Percentiles rank a stretch among this genome's conserved stretches.
These are phyloP conservation scores for Rhingia campestris DNA, from an alignment of 2,888 invertebrate genomes.

Conservation along the genomic window DNA sequence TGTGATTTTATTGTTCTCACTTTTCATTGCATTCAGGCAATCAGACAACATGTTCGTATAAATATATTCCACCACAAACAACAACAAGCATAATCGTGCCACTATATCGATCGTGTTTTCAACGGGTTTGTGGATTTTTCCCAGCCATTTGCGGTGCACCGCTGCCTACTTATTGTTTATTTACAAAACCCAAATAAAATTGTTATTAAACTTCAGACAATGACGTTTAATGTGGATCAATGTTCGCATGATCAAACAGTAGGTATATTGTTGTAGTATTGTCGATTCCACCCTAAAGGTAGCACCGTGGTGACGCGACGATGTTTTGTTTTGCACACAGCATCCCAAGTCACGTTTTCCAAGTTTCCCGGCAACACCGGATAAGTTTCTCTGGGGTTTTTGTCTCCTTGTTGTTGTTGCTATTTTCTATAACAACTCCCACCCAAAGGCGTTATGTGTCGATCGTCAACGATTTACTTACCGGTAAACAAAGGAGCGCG, in stretches of 20 bases:
- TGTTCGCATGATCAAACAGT: conserved; percentile 66
- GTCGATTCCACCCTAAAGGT: conserved; percentile 49
- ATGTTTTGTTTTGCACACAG: conserved; percentile 54
- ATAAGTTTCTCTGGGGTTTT: conserved; percentile 38
- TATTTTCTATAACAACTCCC: conserved; percentile 14
- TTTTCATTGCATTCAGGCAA: conserved; percentile 30
- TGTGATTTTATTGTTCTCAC: conserved; percentile 31
- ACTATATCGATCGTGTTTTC: conserved; percentile 54
- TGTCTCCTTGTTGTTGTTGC: not conserved
- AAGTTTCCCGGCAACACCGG: conserved; percentile 38
- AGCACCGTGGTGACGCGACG: conserved; percentile 30
- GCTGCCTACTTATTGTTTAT: conserved; percentile 61
- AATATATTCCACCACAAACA: not conserved
- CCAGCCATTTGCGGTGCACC: conserved; percentile 20
- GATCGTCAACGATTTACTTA: conserved; percentile 68
- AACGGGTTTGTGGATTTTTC: conserved; percentile 25
- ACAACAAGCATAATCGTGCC: conserved; percentile 47
- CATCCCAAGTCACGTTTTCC: conserved; percentile 66
- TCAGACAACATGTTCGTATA: conserved; percentile 32
- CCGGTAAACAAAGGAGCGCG: conserved; percentile 59
- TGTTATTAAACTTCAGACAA: conserved; percentile 68
- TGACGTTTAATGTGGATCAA: conserved; percentile 71
- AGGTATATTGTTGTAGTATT: conserved; percentile 57
- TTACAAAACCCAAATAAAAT: conserved; percentile 54
- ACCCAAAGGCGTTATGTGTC: conserved; percentile 62